These are phyloP conservation scores for Sphecodes monilicornis DNA, from an alignment of 2,888 invertebrate genomes.

Conservation along the genomic window DNA sequence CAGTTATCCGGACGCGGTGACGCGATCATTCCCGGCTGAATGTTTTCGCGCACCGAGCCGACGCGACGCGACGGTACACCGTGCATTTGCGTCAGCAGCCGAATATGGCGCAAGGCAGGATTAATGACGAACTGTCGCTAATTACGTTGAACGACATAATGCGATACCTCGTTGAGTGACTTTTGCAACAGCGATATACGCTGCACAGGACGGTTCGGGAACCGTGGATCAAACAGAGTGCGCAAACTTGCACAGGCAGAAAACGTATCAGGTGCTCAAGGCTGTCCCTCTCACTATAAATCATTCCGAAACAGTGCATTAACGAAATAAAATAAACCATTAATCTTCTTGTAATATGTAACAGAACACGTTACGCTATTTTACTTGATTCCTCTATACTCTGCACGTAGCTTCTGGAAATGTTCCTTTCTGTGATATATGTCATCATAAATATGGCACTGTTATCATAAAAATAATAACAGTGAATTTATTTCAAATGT, in stretches of 20 bases:
- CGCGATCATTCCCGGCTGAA: slow-evolving; percentile 32
- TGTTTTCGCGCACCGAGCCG: slow-evolving; percentile 39
- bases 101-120: slow-evolving; percentile 59
- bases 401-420: neutral
- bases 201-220: neutral
- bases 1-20: slow-evolving; percentile 26
- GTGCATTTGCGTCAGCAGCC: slow-evolving; percentile 34
- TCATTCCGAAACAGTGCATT: neutral
- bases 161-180: slow-evolving; percentile 27
- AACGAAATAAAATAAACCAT: neutral
- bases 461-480: neutral
- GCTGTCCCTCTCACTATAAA: neutral
- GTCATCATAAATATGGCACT: neutral
- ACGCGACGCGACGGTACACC: slow-evolving; percentile 6
- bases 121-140: slow-evolving; percentile 72
- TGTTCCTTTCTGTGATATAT: neutral
- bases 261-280: neutral
- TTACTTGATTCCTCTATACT: neutral
- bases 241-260: neutral
- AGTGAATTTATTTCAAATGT: neutral
- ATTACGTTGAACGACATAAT: slow-evolving; percentile 70
- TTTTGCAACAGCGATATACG: slow-evolving; percentile 38
- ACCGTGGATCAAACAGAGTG: neutral
- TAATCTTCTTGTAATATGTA: neutral
- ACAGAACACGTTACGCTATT: neutral